Conservation (phyloP, 2,888 invertebrate species). For the Pammene fasciana region DNA sequence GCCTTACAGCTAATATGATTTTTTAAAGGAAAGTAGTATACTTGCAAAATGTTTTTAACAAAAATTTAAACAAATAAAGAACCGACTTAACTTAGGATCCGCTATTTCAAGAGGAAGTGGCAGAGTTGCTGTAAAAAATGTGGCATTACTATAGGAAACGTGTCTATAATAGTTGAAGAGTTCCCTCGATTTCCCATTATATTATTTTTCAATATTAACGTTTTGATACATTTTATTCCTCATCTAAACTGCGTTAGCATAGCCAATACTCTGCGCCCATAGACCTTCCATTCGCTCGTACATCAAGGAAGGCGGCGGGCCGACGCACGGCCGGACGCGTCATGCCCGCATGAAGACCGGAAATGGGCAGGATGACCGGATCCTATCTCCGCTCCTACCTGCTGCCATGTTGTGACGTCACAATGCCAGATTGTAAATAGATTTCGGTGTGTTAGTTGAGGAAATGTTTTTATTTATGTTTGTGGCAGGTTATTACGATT, state of each 20-base stretch:
- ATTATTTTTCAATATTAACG: no score
- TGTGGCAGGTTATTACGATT: slow-evolving; percentile 30
- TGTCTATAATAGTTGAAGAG: no score
- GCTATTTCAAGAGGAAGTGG: no score
- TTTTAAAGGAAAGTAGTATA: no score
- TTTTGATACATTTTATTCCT: not conserved
- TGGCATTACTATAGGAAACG: no score
- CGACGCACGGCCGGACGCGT: slow-evolving; percentile 83
- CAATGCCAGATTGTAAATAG: slow-evolving; percentile 50
- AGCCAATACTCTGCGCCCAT: slow-evolving; percentile 22
- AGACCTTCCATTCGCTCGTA: slow-evolving; percentile 60
- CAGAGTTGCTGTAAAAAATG: no score
- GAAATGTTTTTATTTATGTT: slow-evolving; percentile 38
- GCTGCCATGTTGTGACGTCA: slow-evolving; percentile 81
- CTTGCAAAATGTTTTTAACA: no score
- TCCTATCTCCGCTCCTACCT: slow-evolving; percentile 82
- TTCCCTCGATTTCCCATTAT: no score
- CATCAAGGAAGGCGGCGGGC: slow-evolving; percentile 64
- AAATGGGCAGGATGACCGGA: slow-evolving; percentile 84
- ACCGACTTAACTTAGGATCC: no score
- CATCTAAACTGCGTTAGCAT: slow-evolving; percentile 31
- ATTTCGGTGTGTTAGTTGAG: slow-evolving; percentile 38
- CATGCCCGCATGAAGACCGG: slow-evolving; percentile 84
- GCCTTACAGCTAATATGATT: not conserved
- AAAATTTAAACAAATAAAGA: no score